Conservation (phyloP, 2,113 vertebrate genomes). For the Otis tarda region DNA sequence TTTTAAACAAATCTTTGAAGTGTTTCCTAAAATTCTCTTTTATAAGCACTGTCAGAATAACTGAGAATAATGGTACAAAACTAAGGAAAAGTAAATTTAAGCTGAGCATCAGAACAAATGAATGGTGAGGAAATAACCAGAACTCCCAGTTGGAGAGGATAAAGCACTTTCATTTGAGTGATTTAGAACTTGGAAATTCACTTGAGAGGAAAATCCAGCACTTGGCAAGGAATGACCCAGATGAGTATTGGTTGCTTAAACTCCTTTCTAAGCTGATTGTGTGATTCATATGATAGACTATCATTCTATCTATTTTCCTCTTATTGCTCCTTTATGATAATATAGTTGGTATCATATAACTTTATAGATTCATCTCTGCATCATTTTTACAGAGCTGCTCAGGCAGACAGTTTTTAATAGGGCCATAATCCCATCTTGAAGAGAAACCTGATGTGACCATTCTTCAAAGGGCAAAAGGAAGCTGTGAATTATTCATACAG, state of each 20-base stretch:
- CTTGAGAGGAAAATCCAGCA: not conserved
- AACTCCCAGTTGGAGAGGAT: not conserved
- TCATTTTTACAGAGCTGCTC: not conserved
- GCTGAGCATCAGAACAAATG: not conserved
- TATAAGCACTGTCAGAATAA: slow-evolving; percentile 16
- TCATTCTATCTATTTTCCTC: not conserved
- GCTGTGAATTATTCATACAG: not conserved
- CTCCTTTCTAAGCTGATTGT: not conserved
- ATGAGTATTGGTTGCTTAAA: not conserved
- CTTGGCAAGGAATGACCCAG: not conserved
- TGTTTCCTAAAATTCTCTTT: not conserved
- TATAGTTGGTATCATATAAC: not conserved
- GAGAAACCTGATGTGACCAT: not conserved
- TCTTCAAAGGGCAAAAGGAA: not conserved
- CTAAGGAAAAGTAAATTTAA: slow-evolving; percentile 21
- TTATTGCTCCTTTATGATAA: slow-evolving; percentile 54
- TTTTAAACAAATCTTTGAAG: slow-evolving; percentile 2
- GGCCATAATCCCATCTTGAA: not conserved
- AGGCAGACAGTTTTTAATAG: not conserved
- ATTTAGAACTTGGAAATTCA: slow-evolving; percentile 26
- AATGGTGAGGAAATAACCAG: slow-evolving; percentile 9
- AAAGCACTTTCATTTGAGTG: slow-evolving; percentile 39
- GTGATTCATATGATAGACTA: not conserved
- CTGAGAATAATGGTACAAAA: slow-evolving; percentile 17
- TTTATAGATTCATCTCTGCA: not conserved